A percentile compares a stretch with the other conserved stretches of the same genome.
These are phyloP conservation scores for Trichomalopsis sarcophagae DNA, from an alignment of 1,140 invertebrate genomes.

Conservation along the genomic window DNA sequence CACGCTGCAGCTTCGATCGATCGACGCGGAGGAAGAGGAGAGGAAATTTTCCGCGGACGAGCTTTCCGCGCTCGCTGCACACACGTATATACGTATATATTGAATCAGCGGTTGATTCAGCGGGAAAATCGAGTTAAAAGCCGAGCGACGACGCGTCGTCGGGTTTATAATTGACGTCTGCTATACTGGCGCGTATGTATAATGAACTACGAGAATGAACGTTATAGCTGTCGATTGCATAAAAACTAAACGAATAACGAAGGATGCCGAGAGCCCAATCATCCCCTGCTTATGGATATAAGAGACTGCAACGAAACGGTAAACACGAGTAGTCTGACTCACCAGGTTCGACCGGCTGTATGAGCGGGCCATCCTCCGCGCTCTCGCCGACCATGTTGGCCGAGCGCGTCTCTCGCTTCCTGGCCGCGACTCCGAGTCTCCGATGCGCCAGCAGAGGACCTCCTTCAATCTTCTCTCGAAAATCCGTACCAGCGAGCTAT, in stretches of 20 bases:
- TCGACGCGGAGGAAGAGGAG: not conserved
- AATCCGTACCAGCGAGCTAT: no score
- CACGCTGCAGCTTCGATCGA: constrained; percentile 25
- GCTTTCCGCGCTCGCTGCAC: not conserved
- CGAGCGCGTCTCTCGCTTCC: not conserved
- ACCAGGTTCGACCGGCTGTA: constrained; percentile 68
- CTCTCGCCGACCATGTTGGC: constrained; percentile 64
- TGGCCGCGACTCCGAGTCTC: not conserved
- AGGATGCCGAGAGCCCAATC: no score
- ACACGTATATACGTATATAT: not conserved
- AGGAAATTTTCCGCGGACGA: constrained; percentile 4
- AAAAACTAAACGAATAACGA: no score
- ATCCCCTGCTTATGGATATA: no score
- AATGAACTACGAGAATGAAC: no score
- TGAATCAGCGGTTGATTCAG: not conserved
- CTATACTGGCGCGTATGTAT: no score
- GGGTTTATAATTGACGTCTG: no score
- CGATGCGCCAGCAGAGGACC: not conserved
- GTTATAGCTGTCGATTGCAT: no score
- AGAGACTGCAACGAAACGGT: no score
- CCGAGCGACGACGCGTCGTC: no score
- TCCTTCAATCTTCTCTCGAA: not conserved
- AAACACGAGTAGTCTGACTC: constrained; percentile 52
- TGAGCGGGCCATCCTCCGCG: constrained; percentile 67
- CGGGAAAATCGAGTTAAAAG: not conserved